Evolutionary conservation across 2,113 vertebrate genomes (phyloP).

Genomic region (Phodopus roborovskii): DNA sequence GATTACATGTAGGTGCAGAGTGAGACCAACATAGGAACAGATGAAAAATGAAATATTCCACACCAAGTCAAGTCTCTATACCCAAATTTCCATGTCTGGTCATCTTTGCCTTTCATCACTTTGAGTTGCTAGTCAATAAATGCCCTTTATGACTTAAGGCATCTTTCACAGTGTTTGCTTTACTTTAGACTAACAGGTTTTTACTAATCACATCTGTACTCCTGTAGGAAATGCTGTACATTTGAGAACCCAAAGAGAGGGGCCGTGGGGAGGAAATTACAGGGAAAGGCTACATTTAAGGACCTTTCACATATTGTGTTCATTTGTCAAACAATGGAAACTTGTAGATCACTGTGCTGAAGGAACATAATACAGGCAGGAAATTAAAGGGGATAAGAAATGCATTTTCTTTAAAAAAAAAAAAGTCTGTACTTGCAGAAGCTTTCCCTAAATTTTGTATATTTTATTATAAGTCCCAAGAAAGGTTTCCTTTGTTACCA

Average conservation of each 20-base stretch:
- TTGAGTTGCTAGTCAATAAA: background rate
- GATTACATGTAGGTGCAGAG: background rate
- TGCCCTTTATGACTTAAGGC: background rate
- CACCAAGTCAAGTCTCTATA: background rate
- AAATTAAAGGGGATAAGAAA: conserved; percentile 67
- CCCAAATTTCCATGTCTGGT: background rate
- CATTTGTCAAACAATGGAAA: conserved; percentile 67
- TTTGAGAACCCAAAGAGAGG: conserved; percentile 48
- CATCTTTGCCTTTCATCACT: background rate
- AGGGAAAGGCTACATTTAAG: conserved; percentile 49
- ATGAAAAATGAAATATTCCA: background rate
- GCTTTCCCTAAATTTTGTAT: conserved; percentile 8
- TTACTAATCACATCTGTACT: conserved; percentile 35
- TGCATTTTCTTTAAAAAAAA: background rate
- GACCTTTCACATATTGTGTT: conserved; percentile 42
- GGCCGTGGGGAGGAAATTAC: conserved; percentile 58
- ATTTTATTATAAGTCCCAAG: conserved; percentile 62
- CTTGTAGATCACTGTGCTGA: conserved; percentile 28
- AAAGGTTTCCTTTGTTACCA: conserved; percentile 58
- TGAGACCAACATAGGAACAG: background rate
- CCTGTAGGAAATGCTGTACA: conserved; percentile 43
- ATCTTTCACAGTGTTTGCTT: background rate
- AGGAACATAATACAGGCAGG: conserved; percentile 58
- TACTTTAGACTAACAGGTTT: conserved; percentile 2
- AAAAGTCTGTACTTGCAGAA: background rate